Conservation (phyloP, 1,140 invertebrate species). For the Medauroidea extradentata region DNA sequence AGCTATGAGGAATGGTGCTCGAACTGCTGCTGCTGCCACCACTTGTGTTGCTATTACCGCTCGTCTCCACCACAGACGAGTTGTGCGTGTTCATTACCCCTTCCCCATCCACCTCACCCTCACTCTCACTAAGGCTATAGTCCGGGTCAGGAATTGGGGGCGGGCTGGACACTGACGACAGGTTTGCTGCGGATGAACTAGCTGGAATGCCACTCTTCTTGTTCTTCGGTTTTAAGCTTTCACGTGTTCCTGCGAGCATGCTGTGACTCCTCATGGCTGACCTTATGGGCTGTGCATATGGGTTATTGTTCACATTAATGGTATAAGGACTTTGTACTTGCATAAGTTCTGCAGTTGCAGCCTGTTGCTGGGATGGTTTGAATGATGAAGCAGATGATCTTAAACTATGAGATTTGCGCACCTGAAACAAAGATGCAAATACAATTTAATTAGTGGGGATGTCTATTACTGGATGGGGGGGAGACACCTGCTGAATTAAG, state of each 20-base stretch:
- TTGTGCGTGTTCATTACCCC: constrained; percentile 42
- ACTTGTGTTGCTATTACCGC: constrained; percentile 17
- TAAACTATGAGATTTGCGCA: constrained; percentile 61
- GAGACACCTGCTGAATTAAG: background rate
- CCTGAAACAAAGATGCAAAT: constrained; percentile 47
- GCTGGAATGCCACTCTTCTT: constrained; percentile 37
- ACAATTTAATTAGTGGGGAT: too few species aligned
- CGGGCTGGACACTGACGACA: constrained; percentile 22
- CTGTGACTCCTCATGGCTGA: constrained; percentile 43
- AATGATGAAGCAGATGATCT: constrained; percentile 47
- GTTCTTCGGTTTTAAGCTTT: background rate
- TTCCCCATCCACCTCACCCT: constrained; percentile 48
- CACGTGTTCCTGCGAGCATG: constrained; percentile 5
- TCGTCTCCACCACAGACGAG: constrained; percentile 2
- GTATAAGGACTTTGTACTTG: constrained; percentile 20
- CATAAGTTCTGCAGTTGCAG: background rate
- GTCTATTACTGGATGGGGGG: too few species aligned
- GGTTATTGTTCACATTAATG: constrained; percentile 4
- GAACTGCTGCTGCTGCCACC: constrained; percentile 59
- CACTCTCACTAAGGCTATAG: constrained; percentile 77
- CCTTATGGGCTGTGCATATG: constrained; percentile 22
- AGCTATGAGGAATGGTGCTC: constrained; percentile 73
- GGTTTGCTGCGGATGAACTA: constrained; percentile 41
- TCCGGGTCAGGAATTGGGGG: constrained; percentile 81
- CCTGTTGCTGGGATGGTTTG: constrained; percentile 29